These are phyloP conservation scores for Entomobrya proxima DNA, from an alignment of 2,888 invertebrate genomes.

Conservation along the genomic window DNA sequence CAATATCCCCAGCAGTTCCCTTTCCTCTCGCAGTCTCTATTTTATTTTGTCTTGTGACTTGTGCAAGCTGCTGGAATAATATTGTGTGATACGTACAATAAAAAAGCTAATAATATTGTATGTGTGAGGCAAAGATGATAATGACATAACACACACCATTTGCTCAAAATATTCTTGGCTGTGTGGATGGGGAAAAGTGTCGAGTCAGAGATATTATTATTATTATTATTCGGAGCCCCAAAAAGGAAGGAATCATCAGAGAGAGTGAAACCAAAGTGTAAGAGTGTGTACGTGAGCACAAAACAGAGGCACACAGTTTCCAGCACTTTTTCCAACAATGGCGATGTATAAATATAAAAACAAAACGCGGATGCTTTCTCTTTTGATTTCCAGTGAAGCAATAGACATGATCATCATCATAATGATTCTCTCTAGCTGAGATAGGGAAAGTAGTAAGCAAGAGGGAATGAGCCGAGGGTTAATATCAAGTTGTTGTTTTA, in stretches of 20 bases:
- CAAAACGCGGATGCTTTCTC: too few species aligned
- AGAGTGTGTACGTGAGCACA: neutral
- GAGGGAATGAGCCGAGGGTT: too few species aligned
- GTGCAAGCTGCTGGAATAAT: neutral
- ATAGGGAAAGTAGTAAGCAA: too few species aligned
- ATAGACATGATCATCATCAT: too few species aligned
- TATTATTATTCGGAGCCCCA: slow-evolving; percentile 32
- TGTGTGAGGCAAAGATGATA: neutral
- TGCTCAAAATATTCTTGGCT: neutral
- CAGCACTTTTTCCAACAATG: neutral
- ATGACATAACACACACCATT: slow-evolving; percentile 13
- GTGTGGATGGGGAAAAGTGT: neutral
- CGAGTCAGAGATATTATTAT: neutral
- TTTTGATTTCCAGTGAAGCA: too few species aligned
- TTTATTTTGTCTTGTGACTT: neutral
- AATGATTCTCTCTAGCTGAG: too few species aligned
- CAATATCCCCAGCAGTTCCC: slow-evolving; percentile 53
- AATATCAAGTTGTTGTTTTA: too few species aligned
- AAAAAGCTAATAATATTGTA: neutral
- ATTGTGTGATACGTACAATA: neutral
- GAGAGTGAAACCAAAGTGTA: neutral
- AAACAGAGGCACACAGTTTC: neutral
- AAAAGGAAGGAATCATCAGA: neutral
- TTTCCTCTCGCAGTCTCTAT: neutral
- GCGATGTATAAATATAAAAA: too few species aligned